Base-by-base conservation (phyloP, 2,888 invertebrate species). In the Bembecia ichneumoniformis region DNA sequence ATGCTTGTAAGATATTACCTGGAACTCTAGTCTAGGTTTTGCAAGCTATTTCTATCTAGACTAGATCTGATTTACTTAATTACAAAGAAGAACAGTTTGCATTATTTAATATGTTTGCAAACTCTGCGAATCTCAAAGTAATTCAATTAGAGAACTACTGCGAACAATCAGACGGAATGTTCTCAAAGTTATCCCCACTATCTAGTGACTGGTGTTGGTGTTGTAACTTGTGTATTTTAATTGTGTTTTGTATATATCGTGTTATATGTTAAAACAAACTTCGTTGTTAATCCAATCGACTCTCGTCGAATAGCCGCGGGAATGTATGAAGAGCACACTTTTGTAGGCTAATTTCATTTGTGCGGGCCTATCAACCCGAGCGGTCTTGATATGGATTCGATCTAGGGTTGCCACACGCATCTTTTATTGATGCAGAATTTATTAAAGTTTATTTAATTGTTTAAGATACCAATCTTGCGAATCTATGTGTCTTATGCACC, bases 321-420 rank as follows among this genome's bases (percentile, higher is more conserved):
- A 16, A 16, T 44, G 17, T 40, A 4, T 44, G 44, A 44, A 44
- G 44, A 11, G 44, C 44, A 17, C 44, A 44, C 58, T 61, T 62
- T 66, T 61, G 58, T 58, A 58, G 55, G 57, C 52, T 59, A 63
- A 64, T 68, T 68, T 60, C 63, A 52, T 68, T 54, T 50, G 51
- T 56, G 54, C 49, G 57, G 56, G 51, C 58, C 50, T 47, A 52
- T 9, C 52, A 55, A 48, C 46, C 47, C 34, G 51, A 56, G 60
- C 51, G 54, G 51, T 44, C 51, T 35, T 43, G 40, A 44, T 15
- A 20, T 16, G 14, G 40, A 40, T 44, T 15, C 5, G 17, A 44
- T 44, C 11, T 46, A 46, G 46, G 46, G 46, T 46, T 46, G 46
- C 9, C 34, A 34, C 20, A 43, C 28, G 28, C 28, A 28, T 28